phyloP scores from a whole-genome alignment of 2,113 vertebrate species.

The Natator depressus region DNA sequence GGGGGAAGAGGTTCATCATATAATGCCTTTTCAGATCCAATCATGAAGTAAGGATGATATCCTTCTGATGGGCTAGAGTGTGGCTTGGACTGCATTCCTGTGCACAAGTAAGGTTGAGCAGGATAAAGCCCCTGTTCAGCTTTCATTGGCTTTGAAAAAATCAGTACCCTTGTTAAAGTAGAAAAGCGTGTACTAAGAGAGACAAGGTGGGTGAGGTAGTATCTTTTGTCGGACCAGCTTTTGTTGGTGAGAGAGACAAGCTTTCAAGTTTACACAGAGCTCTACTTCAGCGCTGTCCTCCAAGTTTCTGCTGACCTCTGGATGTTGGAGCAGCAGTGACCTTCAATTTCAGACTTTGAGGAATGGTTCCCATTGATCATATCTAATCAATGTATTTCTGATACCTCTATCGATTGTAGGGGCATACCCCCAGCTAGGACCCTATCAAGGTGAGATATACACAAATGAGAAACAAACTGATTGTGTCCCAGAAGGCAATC shows the following conservation, averaged over 20 bases:
- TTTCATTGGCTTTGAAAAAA: background rate
- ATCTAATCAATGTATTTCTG: background rate
- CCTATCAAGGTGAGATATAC: background rate
- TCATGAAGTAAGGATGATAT: background rate
- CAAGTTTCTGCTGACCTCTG: fast-evolving
- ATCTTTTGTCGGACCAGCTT: background rate
- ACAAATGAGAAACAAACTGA: background rate
- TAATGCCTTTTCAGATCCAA: background rate
- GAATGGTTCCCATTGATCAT: background rate
- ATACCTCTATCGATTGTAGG: background rate
- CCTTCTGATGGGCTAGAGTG: background rate
- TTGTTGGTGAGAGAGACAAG: background rate
- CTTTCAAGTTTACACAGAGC: background rate
- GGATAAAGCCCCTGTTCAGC: background rate
- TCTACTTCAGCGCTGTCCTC: background rate
- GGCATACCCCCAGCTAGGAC: background rate
- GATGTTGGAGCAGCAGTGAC: background rate
- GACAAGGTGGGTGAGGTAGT: background rate
- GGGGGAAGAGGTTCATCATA: background rate
- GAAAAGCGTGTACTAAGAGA: background rate
- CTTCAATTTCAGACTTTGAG: background rate
- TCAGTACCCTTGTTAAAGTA: background rate
- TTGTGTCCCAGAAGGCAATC: background rate
- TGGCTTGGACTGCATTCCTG: background rate
- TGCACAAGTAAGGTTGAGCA: background rate